Base-by-base conservation (phyloP, 2,113 vertebrate species). In the Ictalurus punctatus region DNA sequence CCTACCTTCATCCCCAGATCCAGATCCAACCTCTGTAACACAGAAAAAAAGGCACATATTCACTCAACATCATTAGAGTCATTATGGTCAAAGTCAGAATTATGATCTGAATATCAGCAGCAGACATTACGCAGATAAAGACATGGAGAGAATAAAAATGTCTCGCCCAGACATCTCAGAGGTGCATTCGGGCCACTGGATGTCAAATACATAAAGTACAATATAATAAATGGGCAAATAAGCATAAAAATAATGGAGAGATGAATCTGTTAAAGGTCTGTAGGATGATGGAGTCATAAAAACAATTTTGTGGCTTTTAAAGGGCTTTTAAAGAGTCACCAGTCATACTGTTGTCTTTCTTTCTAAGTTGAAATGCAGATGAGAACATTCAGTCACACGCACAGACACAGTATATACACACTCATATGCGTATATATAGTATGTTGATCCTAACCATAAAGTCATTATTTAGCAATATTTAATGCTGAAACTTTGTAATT, bases 1-100 rank as follows among this genome's bases (percentile, higher is more conserved):
- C 92, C 93, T 95, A 96, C 95, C 95, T 86, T 96, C 95, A 37
- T 96, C 95, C 92, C 95, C 95, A 91, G 95, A 96, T 94, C 95
- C 95, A 78, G 95, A 96, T 61, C 95, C 95, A 25, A 94, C 94
- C 92, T 95, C 95, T 96, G 94, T 79, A 91, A 91, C 56, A 90
- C 25, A 87, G 58, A 76, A 65, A 25, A 16, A 25, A 16, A 65
- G 27, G 8, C 27, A n/a, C 13, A 88, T 56, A 56, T 59, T 85
- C 12, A 78, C 37, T 80, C 61, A 80, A 37, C 27, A n/a, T 84
- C 58, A 76, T 65, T 78, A 86, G 59, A 52, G 58, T 74, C 67
- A 30, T 48, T 54, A 84, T 27, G 37, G 19, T 65, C 40, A 44
- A 48, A 14, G 65, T 84, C 83, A 84, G 84, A 85, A 37, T 85